Evolutionary conservation across 2,797 vertebrate genomes (phyloP).

Genomic region (Chanos chanos): DNA sequence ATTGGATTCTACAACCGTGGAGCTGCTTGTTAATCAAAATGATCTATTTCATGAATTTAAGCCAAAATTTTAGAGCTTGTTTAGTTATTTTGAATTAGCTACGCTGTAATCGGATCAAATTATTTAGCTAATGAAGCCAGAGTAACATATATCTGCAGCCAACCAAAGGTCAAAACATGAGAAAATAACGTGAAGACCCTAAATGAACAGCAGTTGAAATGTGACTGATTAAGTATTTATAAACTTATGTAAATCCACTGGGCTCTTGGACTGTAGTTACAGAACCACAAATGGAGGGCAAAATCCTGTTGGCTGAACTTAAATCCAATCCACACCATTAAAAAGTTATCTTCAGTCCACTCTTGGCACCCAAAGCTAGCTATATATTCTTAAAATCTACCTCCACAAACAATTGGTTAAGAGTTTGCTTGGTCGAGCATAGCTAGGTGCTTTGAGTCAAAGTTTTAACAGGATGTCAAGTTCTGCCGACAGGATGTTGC

Average conservation of each 20-base stretch:
- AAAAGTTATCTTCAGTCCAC: conserved; percentile 33
- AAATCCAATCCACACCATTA: conserved; percentile 14
- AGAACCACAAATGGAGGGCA: conserved; percentile 53
- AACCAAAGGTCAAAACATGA: conserved; percentile 30
- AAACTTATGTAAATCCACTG: conserved; percentile 50
- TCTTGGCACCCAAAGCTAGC: conserved; percentile 41
- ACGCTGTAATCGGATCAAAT: background rate
- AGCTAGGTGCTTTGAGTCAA: conserved; percentile 48
- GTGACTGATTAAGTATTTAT: conserved; percentile 37
- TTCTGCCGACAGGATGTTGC: conserved; percentile 54
- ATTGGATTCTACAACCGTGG: too few relatives aligned
- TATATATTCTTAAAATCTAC: conserved; percentile 37
- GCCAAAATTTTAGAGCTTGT: too few relatives aligned
- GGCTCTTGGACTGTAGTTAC: conserved; percentile 46
- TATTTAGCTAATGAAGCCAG: background rate
- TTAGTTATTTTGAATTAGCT: background rate
- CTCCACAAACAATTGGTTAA: conserved; percentile 74
- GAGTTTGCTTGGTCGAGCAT: conserved; percentile 60
- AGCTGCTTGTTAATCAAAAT: too few relatives aligned
- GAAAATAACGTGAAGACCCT: conserved; percentile 57
- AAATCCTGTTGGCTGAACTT: conserved; percentile 57
- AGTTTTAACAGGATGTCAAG: conserved; percentile 18
- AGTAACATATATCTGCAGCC: conserved; percentile 16
- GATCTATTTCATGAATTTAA: too few relatives aligned
- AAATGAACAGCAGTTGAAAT: conserved; percentile 43